Percentiles rank a stretch among this genome's conserved stretches.
phyloP scores from a whole-genome alignment of 2,888 invertebrate genomes.

The Sphaeridia pumilis region DNA sequence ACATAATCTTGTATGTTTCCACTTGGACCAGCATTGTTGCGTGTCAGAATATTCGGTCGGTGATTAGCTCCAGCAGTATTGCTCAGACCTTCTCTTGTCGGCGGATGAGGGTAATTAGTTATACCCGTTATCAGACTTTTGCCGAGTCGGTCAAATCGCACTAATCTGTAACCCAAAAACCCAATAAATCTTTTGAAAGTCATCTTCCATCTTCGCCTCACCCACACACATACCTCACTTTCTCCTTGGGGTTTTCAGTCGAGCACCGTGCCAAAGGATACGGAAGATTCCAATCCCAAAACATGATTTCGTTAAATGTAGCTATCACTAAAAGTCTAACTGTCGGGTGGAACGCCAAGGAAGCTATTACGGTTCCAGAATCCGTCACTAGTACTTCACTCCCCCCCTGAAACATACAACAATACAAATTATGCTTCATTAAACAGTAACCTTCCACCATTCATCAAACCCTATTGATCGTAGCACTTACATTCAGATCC shows the following conservation, averaged over 20 bases:
- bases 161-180: conserved; percentile 51
- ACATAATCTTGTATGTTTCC: background rate
- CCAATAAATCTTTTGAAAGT: background rate
- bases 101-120: conserved; percentile 47
- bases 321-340: conserved; percentile 50
- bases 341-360: conserved; percentile 74
- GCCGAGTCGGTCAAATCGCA: conserved; percentile 70
- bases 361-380: conserved; percentile 64
- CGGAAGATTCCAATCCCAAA: conserved; percentile 78
- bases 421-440: conserved; percentile 5
- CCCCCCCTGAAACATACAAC: conserved; percentile 53
- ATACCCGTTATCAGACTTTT: conserved; percentile 74
- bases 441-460: too few relatives aligned
- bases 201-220: background rate
- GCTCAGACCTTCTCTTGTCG: conserved; percentile 8
- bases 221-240: conserved; percentile 58
- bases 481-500: conserved; percentile 58
- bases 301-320: conserved; percentile 67
- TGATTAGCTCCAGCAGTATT: conserved; percentile 4
- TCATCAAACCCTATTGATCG: too few relatives aligned
- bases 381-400: conserved; percentile 71
- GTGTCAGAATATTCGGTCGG: conserved; percentile 24
- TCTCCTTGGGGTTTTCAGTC: conserved; percentile 64
- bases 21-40: conserved; percentile 3
- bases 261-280: conserved; percentile 61